Conservation (phyloP, 2,888 invertebrate species). For the Heteromurus nitidus region DNA sequence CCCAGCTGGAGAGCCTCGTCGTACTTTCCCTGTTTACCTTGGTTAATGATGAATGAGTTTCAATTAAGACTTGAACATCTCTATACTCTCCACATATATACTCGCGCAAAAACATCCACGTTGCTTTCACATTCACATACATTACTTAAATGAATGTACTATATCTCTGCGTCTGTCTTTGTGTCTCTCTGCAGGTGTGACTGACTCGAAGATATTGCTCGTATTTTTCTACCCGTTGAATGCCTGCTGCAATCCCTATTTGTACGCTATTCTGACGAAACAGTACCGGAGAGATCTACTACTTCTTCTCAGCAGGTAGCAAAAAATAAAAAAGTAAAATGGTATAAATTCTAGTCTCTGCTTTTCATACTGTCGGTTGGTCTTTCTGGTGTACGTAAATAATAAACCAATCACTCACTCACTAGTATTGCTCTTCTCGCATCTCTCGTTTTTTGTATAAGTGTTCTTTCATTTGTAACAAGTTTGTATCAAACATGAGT, state of each 20-base stretch:
- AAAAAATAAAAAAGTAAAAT: too few species aligned
- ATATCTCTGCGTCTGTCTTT: neutral
- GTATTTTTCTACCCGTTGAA: slow-evolving; percentile 95
- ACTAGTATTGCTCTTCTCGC: neutral
- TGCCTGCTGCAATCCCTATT: slow-evolving; percentile 93
- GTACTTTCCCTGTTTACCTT: neutral
- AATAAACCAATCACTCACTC: slow-evolving; percentile 30
- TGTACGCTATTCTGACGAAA: slow-evolving; percentile 92
- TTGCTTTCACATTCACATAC: too few species aligned
- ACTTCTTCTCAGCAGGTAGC: slow-evolving; percentile 81
- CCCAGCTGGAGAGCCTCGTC: too few species aligned
- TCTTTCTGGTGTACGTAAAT: slow-evolving; percentile 28
- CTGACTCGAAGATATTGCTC: slow-evolving; percentile 81
- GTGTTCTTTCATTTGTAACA: neutral
- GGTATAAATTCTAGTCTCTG: slow-evolving; percentile 61
- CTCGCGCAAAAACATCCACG: too few species aligned
- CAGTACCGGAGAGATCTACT: slow-evolving; percentile 88
- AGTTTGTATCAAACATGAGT: too few species aligned
- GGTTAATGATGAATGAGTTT: slow-evolving; percentile 18
- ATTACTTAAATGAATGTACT: neutral
- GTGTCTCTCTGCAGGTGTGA: slow-evolving; percentile 72
- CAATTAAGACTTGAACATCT: slow-evolving; percentile 12
- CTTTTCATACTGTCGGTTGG: slow-evolving; percentile 14
- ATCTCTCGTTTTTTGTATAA: neutral
- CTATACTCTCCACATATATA: neutral